Evolutionary conservation across 30 jellyfish, hydroid and myxozoan species (phyloP), one percentile per base, ranked within the genome.

Genomic region (Euphysa ruthae): DNA sequence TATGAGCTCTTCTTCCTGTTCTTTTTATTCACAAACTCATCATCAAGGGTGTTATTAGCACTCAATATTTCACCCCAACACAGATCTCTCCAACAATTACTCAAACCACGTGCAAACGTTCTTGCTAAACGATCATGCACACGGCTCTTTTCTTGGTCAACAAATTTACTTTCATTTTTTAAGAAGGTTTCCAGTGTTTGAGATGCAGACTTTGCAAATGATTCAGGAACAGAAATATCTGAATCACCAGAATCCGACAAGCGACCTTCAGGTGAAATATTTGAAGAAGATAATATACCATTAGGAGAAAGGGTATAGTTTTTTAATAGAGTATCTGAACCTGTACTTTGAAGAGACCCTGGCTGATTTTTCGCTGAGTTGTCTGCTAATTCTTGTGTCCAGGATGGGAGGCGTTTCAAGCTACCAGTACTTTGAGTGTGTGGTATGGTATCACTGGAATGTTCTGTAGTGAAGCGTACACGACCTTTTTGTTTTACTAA

Each of bases 71-170:
- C 77, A 32, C 62, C 74, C 97, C 97, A 88, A 27, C 76, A 51
- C 76, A 81, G 70, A 38, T 88, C 97, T 29, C 97, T 49, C 97
- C 97, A 88, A 65, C 97, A 88, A 66, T 88, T 86, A 42, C 96
- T 78, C 49, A 86, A 63, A 25, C 74, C 49, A 4, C 21, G 22
- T 0, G 29, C 80, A 34, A 68, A 22, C 74, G 44, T 68, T 8
- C 49, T 32, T 18, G 30, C 10, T 10, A 68, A 35, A 4, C 49
- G 25, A 16, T 68, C 74, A 25, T 49, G 72, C 22, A 68, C 77
- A 26, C 49, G 22, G 22, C 15, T 7, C 23, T 16, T 26, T 31
- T 68, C 76, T 2, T 14, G 25, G 16, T 42, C 15, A 31, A 68
- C 43, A 49, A 68, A 68, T 43, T 68, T 68, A 1, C 25, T 25